Conservation (phyloP, 2,113 vertebrate species). For the Peromyscus polionotus region DNA sequence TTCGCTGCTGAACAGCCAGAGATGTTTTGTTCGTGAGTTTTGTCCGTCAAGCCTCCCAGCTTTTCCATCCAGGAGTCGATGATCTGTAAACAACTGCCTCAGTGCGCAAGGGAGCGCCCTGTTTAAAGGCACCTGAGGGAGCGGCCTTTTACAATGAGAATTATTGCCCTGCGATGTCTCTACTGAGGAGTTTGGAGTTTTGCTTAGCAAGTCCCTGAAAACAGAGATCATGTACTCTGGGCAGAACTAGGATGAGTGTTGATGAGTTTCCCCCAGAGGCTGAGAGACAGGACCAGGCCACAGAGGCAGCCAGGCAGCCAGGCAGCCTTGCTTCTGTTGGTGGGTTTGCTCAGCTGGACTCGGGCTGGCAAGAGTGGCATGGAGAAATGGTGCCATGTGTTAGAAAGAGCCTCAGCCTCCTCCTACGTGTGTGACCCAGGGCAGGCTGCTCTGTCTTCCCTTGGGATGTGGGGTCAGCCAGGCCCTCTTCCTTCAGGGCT, state of each 20-base stretch:
- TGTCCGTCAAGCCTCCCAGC: slow-evolving; percentile 63
- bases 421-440: background rate
- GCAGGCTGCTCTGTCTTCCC: background rate
- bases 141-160: slow-evolving; percentile 70
- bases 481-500: background rate
- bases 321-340: background rate
- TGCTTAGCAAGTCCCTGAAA: slow-evolving; percentile 56
- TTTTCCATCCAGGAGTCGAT: slow-evolving; percentile 56
- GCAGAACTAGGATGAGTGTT: background rate
- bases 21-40: slow-evolving; percentile 11
- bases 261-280: background rate
- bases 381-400: background rate
- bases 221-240: background rate
- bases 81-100: slow-evolving; percentile 68
- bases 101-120: background rate
- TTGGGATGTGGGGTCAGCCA: background rate
- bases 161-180: slow-evolving; percentile 54
- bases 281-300: background rate
- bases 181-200: slow-evolving; percentile 27
- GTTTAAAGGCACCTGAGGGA: slow-evolving; percentile 70
- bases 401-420: background rate
- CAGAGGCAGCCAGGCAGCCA: background rate
- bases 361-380: background rate
- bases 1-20: slow-evolving; percentile 30
- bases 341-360: background rate